A percentile compares a stretch with the other conserved stretches of the same genome.
These are phyloP conservation scores for Meiosimyza platycephala DNA, from an alignment of 2,888 invertebrate species.

Conservation along the genomic window DNA sequence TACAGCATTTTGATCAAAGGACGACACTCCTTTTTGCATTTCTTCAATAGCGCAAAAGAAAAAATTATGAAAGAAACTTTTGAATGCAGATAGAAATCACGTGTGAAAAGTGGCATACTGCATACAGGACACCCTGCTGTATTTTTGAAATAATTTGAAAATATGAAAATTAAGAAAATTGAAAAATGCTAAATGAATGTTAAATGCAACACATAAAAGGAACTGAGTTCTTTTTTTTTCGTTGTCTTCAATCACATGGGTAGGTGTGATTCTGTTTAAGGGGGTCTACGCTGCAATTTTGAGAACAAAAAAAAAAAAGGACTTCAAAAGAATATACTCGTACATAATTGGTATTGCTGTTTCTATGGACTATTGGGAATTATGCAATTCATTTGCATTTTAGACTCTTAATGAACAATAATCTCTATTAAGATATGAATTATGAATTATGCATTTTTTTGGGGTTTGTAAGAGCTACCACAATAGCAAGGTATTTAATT, in stretches of 20 bases:
- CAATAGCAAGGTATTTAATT: too few species aligned
- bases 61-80: slow-evolving; percentile 12
- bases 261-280: background rate
- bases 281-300: too few species aligned
- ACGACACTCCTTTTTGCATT: slow-evolving; percentile 59
- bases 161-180: slow-evolving; percentile 35
- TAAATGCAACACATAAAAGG: background rate
- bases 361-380: slow-evolving; percentile 9
- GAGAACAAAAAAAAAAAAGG: too few species aligned
- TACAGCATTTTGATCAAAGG: slow-evolving; percentile 62
- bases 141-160: slow-evolving; percentile 24
- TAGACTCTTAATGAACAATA: slow-evolving; percentile 30
- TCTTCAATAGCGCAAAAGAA: background rate
- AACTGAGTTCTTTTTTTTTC: background rate
- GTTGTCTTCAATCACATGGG: background rate
- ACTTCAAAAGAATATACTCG: too few species aligned
- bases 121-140: background rate
- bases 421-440: slow-evolving; percentile 4
- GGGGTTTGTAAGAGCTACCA: too few species aligned
- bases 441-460: too few species aligned
- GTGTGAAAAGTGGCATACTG: slow-evolving; percentile 22
- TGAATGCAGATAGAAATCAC: background rate
- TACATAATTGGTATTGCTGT: too few species aligned
- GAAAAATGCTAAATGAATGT: slow-evolving; percentile 10
- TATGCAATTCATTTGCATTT: slow-evolving; percentile 32